Evolutionary conservation across 2,888 invertebrate species (phyloP), one percentile per base, ranked within the genome.

Genomic region (Frankliniella fusca): DNA sequence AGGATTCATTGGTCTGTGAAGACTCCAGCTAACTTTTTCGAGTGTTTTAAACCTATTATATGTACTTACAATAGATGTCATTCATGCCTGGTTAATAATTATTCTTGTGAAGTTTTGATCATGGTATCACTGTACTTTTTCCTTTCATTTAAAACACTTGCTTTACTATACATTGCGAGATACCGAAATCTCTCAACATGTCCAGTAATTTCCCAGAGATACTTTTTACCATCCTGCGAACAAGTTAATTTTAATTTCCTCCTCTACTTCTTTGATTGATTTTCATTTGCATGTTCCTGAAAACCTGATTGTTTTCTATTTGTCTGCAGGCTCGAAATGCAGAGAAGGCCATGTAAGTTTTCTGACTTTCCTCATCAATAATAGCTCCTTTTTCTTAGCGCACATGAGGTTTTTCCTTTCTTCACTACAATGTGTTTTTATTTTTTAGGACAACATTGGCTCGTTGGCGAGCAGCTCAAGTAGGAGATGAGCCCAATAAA

Each of bases 381-480:
- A 82, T 54, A 27, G 80, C 49, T 82, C 3, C 18, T 76, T 54
- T 15, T 38, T 7, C 20, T 81, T 11, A 28, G 23, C 9, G 27
- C 18, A 61, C 28, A 61, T 20, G 81, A 79, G 83, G 79, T 54
- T 70, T 83, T 81, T 76, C 80, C 80, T 48, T 76, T 38, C 65
- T 70, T 70, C n/a, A 82, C 80, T n/a, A 61, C 54, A 79, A 76
- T 80, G 48, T 50, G 50, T 70, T 9, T 70, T 76, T 76, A 80
- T 61, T 49, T 18, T 50, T 86, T 87, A 96, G 95, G 99, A 99
- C 99, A 50, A 98, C 99, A 0, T 89, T 99, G 85, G 99, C 99
- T 84, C 93, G 99, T 84, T 99, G 99, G 99, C 91, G 99, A 85
- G 97, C 97, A 61, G 97, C 98, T 50, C 98, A 99, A 87, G 92